Evolutionary conservation across 2,888 invertebrate genomes (phyloP).

Genomic region (Sphaeridia pumilis): DNA sequence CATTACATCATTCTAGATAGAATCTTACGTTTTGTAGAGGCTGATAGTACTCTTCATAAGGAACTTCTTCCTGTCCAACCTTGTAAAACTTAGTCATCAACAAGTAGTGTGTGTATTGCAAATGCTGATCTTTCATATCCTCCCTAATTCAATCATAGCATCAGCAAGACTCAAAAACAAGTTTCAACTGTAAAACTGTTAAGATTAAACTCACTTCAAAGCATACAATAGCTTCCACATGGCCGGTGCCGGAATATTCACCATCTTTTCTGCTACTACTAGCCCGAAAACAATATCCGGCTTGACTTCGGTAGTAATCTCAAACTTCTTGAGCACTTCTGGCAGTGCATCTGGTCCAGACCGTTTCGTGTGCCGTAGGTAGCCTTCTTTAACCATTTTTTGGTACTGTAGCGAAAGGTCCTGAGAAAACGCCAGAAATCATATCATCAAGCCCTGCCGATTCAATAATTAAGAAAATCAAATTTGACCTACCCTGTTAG

Average conservation of each 20-base stretch:
- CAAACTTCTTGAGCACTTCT: conserved; percentile 5
- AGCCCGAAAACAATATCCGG: conserved; percentile 5
- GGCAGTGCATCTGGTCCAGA: neutral
- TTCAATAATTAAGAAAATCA: no score
- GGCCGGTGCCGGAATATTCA: conserved; percentile 12
- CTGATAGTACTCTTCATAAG: conserved; percentile 13
- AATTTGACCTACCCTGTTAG: neutral
- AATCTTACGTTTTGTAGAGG: conserved; percentile 7
- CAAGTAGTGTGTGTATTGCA: conserved; percentile 12
- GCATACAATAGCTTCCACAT: conserved; percentile 9
- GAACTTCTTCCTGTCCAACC: conserved; percentile 3
- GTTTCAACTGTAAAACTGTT: neutral
- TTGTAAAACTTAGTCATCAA: conserved; percentile 9
- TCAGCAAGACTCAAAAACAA: neutral
- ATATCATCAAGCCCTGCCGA: no score
- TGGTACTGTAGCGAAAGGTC: conserved; percentile 3
- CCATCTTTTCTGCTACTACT: conserved; percentile 12
- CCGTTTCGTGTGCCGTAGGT: neutral
- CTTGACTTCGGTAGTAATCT: neutral
- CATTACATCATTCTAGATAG: no score
- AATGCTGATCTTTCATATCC: conserved; percentile 8
- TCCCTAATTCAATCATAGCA: conserved; percentile 1
- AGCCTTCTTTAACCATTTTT: neutral
- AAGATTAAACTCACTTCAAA: conserved; percentile 6
- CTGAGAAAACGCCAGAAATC: no score